A percentile compares a stretch with the other conserved stretches of the same genome.
These are phyloP conservation scores for Apis cerana DNA, from an alignment of 1,140 invertebrate genomes.

Conservation along the genomic window DNA sequence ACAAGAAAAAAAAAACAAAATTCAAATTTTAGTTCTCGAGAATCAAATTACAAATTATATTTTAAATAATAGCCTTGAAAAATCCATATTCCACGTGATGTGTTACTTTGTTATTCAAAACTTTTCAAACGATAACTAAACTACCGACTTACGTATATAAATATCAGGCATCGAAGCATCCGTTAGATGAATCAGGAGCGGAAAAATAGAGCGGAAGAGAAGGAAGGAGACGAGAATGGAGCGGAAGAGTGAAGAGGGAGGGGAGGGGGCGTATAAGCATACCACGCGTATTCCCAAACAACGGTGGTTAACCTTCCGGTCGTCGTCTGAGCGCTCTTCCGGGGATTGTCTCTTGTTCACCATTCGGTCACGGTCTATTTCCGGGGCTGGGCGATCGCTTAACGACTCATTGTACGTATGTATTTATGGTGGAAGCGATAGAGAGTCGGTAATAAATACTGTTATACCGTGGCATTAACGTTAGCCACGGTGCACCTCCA, in stretches of 20 bases:
- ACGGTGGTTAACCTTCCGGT: constrained; percentile 62
- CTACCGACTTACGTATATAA: too few species aligned
- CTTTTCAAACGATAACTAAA: constrained; percentile 19
- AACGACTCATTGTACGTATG: constrained; percentile 69
- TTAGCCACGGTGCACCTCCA: constrained; percentile 50
- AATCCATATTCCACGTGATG: too few species aligned
- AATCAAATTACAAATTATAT: too few species aligned
- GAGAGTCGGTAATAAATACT: constrained; percentile 65
- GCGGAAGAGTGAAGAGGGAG: too few species aligned
- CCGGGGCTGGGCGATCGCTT: constrained; percentile 63
- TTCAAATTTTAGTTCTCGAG: too few species aligned
- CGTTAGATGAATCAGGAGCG: constrained; percentile 38
- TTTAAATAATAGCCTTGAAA: too few species aligned
- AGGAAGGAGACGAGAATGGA: background rate
- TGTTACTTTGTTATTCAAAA: background rate
- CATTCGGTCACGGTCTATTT: constrained; percentile 69
- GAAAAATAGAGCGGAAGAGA: constrained; percentile 16
- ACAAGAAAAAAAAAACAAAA: too few species aligned
- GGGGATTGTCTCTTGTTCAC: constrained; percentile 63
- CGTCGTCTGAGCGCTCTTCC: constrained; percentile 61
- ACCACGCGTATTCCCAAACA: constrained; percentile 11
- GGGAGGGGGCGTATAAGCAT: background rate
- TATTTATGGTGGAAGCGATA: constrained; percentile 67
- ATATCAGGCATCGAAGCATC: constrained; percentile 7
- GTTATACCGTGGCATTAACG: constrained; percentile 64